Base-by-base conservation (phyloP, 2,113 vertebrate species). In the Triplophysa rosa region DNA sequence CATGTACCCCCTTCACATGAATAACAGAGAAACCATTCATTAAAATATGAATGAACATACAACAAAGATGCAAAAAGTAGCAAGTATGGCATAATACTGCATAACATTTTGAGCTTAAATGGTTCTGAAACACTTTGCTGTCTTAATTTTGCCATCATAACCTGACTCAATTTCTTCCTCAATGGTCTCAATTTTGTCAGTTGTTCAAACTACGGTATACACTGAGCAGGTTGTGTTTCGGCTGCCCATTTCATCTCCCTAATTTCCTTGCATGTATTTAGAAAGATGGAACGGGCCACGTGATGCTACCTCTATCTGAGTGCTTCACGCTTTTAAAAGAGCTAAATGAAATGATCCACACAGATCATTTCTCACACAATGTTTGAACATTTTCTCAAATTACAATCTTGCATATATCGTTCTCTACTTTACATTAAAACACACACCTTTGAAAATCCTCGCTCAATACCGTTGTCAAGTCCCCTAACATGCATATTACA, bases 251-350 rank as follows among this genome's bases (percentile, higher is more conserved):
- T 61, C 8, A 37, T 68, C 24, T 16, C 2, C 23, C 24, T n/a
- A n/a, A n/a, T n/a, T n/a, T n/a, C n/a, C n/a, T n/a, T n/a, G n/a
- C n/a, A n/a, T n/a, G n/a, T 5, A 47, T 66, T 54, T 61, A 65
- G 67, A 29, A 54, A 72, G 14, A 79, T 67, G 33, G 45, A 76
- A 78, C 29, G 17, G 67, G 10, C 45, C 59, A 29, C 11, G 9
- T 73, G 11, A 16, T 11, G 14, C 14, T 68, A 45, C 62, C 76
- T 65, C 42, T n/a, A 24, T 37, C 24, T 63, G 24, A 29, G 52
- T 29, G 42, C 8, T 58, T 76, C 14, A 21, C 4, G 24, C 45
- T n/a, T 63, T 37, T n/a, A 68, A 56, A 49, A 16, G 45, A 33
- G 58, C 26, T 56, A 77, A 59, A 68, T 76, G 14, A 63, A 52